Evolutionary conservation across 2,113 vertebrate genomes (phyloP).

Genomic region (Spilogale gracilis): DNA sequence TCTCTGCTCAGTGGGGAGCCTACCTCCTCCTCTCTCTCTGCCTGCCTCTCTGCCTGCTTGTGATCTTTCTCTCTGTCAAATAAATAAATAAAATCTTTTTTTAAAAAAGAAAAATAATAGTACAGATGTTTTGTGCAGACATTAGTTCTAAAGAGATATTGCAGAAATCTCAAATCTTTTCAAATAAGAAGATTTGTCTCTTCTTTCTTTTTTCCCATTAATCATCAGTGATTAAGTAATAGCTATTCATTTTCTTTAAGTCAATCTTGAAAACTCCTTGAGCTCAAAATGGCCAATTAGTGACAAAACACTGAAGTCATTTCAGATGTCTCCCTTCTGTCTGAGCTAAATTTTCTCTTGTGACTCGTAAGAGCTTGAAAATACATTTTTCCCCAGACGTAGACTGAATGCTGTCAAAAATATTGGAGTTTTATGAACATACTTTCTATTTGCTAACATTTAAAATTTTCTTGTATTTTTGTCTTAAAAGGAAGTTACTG

Average conservation of each 20-base stretch:
- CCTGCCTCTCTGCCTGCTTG: too few species aligned
- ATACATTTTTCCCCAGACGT: slow-evolving; percentile 78
- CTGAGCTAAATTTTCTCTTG: slow-evolving; percentile 62
- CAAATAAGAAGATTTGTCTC: slow-evolving; percentile 47
- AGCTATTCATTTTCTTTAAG: slow-evolving; percentile 76
- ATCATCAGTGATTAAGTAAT: slow-evolving; percentile 68
- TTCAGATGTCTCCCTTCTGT: slow-evolving; percentile 60
- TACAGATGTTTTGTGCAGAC: background rate
- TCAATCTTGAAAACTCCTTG: slow-evolving; percentile 71
- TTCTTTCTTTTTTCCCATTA: slow-evolving; percentile 57
- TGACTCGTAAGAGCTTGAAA: slow-evolving; percentile 74
- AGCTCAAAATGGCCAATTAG: slow-evolving; percentile 79
- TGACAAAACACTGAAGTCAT: slow-evolving; percentile 47
- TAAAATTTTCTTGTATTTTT: background rate
- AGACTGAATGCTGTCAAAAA: slow-evolving; percentile 60
- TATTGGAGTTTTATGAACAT: slow-evolving; percentile 51
- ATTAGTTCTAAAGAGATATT: slow-evolving; percentile 62
- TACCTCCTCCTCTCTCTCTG: too few species aligned
- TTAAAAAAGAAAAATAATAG: background rate
- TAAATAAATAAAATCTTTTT: too few species aligned
- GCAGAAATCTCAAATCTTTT: slow-evolving; percentile 32
- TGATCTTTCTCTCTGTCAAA: too few species aligned
- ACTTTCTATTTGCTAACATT: slow-evolving; percentile 58
- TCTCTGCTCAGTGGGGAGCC: too few species aligned
- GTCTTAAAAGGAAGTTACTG: background rate